Percentiles rank a stretch among this genome's conserved stretches.
Conservation (phyloP, 2,113 vertebrate genomes). For the Petaurus breviceps region DNA sequence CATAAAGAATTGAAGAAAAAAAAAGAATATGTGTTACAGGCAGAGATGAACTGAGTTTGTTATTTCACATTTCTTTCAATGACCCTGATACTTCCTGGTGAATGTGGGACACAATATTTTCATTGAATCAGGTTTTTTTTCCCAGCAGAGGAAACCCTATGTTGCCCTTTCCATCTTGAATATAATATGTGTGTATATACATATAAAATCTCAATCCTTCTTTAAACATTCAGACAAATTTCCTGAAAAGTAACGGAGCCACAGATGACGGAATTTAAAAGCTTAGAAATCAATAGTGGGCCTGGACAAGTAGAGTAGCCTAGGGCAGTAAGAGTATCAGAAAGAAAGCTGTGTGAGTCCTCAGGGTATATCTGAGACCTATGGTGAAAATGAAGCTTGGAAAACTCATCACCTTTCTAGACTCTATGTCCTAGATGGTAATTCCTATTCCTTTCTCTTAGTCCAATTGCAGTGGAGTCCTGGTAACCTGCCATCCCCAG, state of each 20-base stretch:
- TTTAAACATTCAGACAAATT: slow-evolving; percentile 3
- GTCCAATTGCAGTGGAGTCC: background rate
- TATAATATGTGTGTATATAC: background rate
- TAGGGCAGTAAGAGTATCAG: background rate
- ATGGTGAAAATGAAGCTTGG: background rate
- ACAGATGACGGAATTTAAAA: background rate
- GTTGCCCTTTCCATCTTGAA: background rate
- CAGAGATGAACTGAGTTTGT: background rate
- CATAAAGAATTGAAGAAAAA: background rate
- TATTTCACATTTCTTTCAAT: background rate
- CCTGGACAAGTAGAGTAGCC: background rate
- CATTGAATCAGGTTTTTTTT: background rate
- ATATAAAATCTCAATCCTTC: background rate
- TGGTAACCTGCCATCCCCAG: background rate
- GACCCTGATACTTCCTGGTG: background rate
- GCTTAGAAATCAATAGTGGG: background rate
- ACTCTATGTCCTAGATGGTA: background rate
- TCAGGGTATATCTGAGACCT: background rate
- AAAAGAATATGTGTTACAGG: background rate
- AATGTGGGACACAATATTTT: background rate
- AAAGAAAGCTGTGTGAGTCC: background rate
- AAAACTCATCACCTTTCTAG: background rate
- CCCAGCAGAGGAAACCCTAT: background rate
- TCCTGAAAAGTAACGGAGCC: background rate
- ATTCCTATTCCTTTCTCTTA: background rate